These are phyloP conservation scores for Palythoa grandis DNA, from an alignment of 92 coral and sea anemone genomes.

Conservation along the genomic window DNA sequence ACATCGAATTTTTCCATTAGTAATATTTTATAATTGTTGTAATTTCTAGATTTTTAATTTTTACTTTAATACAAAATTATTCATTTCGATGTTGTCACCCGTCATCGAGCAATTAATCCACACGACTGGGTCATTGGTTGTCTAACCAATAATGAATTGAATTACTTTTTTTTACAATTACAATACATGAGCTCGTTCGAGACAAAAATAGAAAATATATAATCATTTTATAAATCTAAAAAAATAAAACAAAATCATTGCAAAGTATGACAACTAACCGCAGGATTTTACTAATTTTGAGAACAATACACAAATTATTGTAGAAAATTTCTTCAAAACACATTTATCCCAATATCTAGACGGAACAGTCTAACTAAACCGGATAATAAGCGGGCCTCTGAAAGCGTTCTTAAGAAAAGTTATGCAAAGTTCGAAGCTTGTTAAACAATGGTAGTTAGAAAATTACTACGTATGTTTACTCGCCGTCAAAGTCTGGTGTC, in stretches of 20 bases:
- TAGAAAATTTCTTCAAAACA: background rate
- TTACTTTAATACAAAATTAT: slow-evolving; percentile 31
- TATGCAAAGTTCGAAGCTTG: background rate
- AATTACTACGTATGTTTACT: background rate
- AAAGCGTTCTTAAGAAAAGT: background rate
- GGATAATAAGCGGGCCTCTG: background rate
- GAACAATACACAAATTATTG: background rate
- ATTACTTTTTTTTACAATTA: slow-evolving; percentile 20
- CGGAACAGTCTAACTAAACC: background rate
- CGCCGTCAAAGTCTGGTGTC: background rate
- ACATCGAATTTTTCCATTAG: slow-evolving; percentile 6
- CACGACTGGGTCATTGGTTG: slow-evolving; percentile 1
- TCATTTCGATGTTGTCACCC: background rate
- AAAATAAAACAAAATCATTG: background rate
- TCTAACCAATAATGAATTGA: slow-evolving; percentile 3
- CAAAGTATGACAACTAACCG: background rate
- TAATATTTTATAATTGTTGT: background rate
- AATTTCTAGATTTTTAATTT: background rate
- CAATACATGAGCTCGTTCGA: background rate
- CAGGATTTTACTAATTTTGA: background rate
- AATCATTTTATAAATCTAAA: background rate
- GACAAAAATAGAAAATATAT: slow-evolving; percentile 23
- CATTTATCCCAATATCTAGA: background rate
- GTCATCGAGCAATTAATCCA: slow-evolving; percentile 16
- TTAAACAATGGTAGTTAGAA: background rate